Evolutionary conservation across 1,140 invertebrate genomes (phyloP), one percentile per base, ranked within the genome.

Genomic region (Heterodera carotae): DNA sequence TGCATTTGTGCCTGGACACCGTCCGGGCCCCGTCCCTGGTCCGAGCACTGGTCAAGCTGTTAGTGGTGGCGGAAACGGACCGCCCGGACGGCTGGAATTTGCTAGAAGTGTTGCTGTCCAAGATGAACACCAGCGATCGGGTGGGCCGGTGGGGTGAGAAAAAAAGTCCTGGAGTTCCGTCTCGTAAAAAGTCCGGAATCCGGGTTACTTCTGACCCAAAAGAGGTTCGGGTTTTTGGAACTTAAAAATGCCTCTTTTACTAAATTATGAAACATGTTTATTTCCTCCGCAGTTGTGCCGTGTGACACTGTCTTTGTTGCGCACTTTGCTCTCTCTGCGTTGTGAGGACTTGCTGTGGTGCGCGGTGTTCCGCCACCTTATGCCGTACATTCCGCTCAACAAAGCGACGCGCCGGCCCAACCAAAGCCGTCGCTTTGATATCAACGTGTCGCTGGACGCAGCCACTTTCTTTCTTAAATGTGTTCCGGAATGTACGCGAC

Each of bases 341-440:
- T 97, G 94, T 89, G 96, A 98, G 89, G 96, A 98, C 88, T 91
- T 97, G n/a, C 94, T 97, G 93, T 90, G 96, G 82, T 94, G 96
- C 86, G 89, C 97, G 34, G 91, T 97, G 68, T 92, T 95, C 80
- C 93, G 92, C 89, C 97, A 67, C 91, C 93, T 80, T 93, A 93
- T 18, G 94, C 94, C 85, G 92, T 92, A n/a, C 94, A 97, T 89
- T 91, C 97, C 0, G 94, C 95, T 91, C 90, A 93, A 10, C 93
- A 93, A 29, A 93, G 3, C n/a, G n/a, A n/a, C 75, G 22, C 67
- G 34, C 39, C 60, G 43, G 31, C 2, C 36, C 27, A 67, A 25
- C 12, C 94, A 87, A 89, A 92, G 81, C 89, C 94, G 62, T 90
- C 92, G 39, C 92, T 94, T 76, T 91, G 93, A 22, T 93, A 95